A percentile compares a stretch with the other conserved stretches of the same genome.
Conservation (phyloP, 2,113 vertebrate genomes). For the Leucosticte australis region DNA sequence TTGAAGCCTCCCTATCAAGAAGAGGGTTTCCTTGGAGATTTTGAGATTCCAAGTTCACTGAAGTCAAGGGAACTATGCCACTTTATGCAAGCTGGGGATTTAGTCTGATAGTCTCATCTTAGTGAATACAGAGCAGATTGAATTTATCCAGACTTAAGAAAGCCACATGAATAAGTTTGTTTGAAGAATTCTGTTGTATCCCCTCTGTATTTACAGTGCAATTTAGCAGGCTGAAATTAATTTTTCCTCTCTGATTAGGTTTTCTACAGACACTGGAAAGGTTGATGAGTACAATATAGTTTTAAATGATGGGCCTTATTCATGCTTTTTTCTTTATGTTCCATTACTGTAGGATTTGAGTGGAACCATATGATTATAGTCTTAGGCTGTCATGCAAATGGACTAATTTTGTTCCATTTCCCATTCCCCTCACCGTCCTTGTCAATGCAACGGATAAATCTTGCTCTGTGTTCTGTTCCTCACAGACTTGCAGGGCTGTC, state of each 20-base stretch:
- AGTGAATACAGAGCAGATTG: constrained; percentile 10
- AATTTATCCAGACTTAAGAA: constrained; percentile 48
- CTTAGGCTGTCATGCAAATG: constrained; percentile 75
- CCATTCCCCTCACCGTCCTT: constrained; percentile 60
- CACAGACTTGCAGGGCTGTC: constrained; percentile 63
- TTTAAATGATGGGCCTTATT: constrained; percentile 65
- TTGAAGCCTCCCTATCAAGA: constrained; percentile 22
- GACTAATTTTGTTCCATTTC: constrained; percentile 76
- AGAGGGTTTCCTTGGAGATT: constrained; percentile 36
- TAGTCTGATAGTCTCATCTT: background rate
- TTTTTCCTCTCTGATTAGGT: constrained; percentile 66
- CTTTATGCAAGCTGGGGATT: constrained; percentile 21
- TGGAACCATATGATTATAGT: constrained; percentile 74
- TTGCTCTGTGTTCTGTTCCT: constrained; percentile 50
- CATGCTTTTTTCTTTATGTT: constrained; percentile 50
- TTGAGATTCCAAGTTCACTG: background rate
- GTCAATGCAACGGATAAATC: constrained; percentile 64
- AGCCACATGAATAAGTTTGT: constrained; percentile 54
- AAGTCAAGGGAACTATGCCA: constrained; percentile 16
- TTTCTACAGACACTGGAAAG: constrained; percentile 59
- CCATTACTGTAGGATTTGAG: constrained; percentile 71
- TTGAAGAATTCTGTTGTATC: constrained; percentile 32
- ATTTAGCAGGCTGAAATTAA: constrained; percentile 67
- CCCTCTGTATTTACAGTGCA: constrained; percentile 38
- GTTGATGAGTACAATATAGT: constrained; percentile 52